Evolutionary conservation across 2,797 vertebrate species (phyloP).

Genomic region (Malacoraja senta): DNA sequence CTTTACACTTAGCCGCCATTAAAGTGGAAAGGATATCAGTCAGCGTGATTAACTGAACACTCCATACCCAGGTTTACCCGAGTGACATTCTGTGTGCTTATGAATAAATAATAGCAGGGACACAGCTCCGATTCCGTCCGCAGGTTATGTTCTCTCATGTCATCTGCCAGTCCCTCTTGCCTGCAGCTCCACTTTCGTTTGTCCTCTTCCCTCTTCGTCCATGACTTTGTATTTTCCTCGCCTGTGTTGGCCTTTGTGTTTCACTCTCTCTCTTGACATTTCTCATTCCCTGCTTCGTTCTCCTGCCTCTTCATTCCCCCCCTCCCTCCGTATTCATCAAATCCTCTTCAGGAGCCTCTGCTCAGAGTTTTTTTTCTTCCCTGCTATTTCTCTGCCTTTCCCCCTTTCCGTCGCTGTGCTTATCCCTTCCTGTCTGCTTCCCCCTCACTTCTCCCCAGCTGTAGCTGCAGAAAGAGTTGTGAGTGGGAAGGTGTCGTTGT

Average conservation of each 20-base stretch:
- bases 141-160: neutral
- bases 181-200: neutral
- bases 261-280: neutral
- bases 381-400: neutral
- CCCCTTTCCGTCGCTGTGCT: neutral
- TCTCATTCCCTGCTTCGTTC: neutral
- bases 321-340: neutral
- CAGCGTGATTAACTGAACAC: slow-evolving; percentile 20
- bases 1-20: slow-evolving; percentile 13
- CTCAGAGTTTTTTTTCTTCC: neutral
- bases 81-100: slow-evolving; percentile 6
- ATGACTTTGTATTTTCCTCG: neutral
- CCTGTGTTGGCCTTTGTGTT: too few species aligned
- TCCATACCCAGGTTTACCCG: neutral
- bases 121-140: neutral
- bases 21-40: slow-evolving; percentile 29
- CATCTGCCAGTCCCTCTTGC: neutral
- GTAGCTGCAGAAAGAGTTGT: neutral
- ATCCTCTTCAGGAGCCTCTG: neutral
- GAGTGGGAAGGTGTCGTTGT: neutral
- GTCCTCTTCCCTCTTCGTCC: neutral
- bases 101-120: slow-evolving; percentile 20
- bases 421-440: neutral
- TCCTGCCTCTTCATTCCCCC: neutral
- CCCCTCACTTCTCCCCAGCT: neutral